Evolutionary conservation across 92 coral and sea anemone genomes (phyloP).

Genomic region (Montipora capitata): DNA sequence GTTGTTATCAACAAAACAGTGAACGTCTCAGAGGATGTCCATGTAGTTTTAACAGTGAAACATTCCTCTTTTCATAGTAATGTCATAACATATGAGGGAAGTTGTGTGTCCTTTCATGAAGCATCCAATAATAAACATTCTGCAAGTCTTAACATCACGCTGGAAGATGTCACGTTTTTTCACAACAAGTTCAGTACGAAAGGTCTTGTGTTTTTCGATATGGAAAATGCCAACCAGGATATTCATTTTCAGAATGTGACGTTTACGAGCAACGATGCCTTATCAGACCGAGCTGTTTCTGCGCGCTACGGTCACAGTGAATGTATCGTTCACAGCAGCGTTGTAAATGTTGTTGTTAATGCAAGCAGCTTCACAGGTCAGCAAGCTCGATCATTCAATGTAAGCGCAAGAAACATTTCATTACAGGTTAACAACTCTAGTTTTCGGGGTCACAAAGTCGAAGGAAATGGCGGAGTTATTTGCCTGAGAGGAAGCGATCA

Average conservation of each 20-base stretch:
- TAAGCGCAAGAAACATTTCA: constrained; percentile 1
- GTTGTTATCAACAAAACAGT: not conserved
- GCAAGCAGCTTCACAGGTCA: constrained; percentile 1
- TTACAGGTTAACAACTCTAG: not conserved
- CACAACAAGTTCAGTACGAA: not conserved
- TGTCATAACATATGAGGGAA: too few relatives aligned
- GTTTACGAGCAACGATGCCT: not conserved
- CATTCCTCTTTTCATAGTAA: too few relatives aligned
- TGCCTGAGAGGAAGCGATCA: not conserved
- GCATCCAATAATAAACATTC: not conserved
- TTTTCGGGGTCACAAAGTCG: constrained; percentile 12
- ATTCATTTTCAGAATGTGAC: constrained; percentile 9
- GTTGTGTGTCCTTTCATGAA: too few relatives aligned
- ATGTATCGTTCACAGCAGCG: not conserved
- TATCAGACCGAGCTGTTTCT: too few relatives aligned
- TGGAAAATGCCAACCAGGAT: not conserved
- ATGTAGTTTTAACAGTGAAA: too few relatives aligned
- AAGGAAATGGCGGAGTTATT: constrained; percentile 2
- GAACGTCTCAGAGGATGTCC: too few relatives aligned
- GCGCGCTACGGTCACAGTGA: not conserved
- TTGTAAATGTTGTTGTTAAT: not conserved
- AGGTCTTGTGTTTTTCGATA: not conserved
- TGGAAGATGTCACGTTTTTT: constrained; percentile 3
- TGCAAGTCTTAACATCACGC: not conserved
- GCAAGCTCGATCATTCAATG: not conserved